Percentiles rank a stretch among this genome's conserved stretches.
phyloP scores from a whole-genome alignment of 2,113 vertebrate species.

The Pogonocichla stellata region DNA sequence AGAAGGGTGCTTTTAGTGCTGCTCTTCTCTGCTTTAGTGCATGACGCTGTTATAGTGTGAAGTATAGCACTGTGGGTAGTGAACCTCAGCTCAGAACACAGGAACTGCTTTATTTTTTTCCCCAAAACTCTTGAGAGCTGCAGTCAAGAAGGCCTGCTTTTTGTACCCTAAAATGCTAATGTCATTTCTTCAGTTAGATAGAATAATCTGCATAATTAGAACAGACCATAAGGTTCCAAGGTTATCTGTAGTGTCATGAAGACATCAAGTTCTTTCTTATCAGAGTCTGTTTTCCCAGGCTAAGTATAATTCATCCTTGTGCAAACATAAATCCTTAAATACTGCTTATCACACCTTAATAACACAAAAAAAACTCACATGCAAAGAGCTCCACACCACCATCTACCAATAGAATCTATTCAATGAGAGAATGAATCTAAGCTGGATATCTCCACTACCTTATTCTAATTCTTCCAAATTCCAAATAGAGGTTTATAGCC shows the following conservation, averaged over 20 bases:
- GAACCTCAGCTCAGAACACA: constrained; percentile 34
- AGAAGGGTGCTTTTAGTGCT: not conserved
- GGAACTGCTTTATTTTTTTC: constrained; percentile 76
- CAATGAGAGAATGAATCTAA: not conserved
- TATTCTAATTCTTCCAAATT: not conserved
- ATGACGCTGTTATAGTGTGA: fast-evolving
- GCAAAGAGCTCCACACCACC: not conserved
- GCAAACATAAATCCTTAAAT: not conserved
- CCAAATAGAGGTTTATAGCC: not conserved
- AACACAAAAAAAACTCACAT: not conserved
- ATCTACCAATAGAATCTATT: not conserved
- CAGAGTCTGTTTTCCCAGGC: constrained; percentile 52
- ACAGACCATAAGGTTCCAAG: constrained; percentile 81
- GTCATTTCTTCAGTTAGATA: constrained; percentile 75
- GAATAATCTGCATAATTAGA: constrained; percentile 76
- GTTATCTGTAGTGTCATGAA: constrained; percentile 66
- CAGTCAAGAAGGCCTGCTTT: constrained; percentile 67
- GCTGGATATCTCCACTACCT: not conserved
- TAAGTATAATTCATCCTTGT: constrained; percentile 27
- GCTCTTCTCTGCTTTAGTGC: not conserved
- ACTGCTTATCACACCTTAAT: not conserved
- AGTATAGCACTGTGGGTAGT: too few species aligned
- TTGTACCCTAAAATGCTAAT: constrained; percentile 58
- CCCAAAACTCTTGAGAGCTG: constrained; percentile 55
- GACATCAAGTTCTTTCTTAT: constrained; percentile 68